These are phyloP conservation scores for Cheirogaleus medius DNA, from an alignment of 2,113 vertebrate genomes.

Conservation along the genomic window DNA sequence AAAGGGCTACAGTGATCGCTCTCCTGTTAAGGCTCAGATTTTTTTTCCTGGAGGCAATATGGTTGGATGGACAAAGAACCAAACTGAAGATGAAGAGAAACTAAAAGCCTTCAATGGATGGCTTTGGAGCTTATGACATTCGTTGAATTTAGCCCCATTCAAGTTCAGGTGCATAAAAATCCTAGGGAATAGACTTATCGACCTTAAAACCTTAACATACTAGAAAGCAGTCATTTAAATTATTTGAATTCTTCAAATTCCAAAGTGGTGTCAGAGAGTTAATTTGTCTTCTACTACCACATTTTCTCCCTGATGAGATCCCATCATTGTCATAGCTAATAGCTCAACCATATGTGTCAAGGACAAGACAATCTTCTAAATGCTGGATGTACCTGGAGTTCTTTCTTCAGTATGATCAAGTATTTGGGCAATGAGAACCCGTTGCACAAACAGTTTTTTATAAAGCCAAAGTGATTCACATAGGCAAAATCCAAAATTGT, in stretches of 20 bases:
- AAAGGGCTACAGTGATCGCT: neutral
- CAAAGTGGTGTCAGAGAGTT: neutral
- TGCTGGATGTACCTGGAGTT: neutral
- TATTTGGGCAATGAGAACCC: neutral
- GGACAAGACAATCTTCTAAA: neutral
- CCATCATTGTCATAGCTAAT: neutral
- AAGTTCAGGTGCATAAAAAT: neutral
- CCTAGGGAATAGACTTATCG: neutral
- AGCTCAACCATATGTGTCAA: neutral
- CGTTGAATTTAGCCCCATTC: neutral
- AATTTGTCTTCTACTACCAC: neutral
- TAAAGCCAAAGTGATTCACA: neutral
- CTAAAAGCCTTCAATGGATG: neutral
- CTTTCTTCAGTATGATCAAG: neutral
- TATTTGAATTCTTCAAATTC: slow-evolving; percentile 6
- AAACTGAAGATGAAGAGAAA: neutral
- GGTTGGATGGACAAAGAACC: neutral
- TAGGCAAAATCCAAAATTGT: neutral
- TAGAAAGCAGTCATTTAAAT: neutral
- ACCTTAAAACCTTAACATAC: neutral
- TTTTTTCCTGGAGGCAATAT: neutral
- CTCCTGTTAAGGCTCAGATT: neutral
- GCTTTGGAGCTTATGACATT: neutral
- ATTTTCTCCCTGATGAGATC: neutral
- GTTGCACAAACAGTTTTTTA: neutral